phyloP scores from a whole-genome alignment of 2,888 invertebrate species.

The Julus scandinavius region DNA sequence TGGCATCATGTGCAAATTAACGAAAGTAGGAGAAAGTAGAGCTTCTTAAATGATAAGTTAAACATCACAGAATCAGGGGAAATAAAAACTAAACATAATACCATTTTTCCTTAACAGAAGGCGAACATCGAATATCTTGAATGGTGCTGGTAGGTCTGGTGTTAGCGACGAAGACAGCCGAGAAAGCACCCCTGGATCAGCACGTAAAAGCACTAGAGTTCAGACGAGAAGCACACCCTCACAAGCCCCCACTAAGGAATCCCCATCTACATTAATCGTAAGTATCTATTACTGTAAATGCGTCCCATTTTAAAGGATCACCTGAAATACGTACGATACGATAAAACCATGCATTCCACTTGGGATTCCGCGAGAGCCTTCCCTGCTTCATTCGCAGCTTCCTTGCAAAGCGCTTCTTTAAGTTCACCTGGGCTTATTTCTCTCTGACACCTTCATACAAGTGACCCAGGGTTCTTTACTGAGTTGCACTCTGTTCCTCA shows the following conservation, averaged over 20 bases:
- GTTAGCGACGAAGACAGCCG: constrained; percentile 53
- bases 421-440: not conserved
- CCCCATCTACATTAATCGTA: constrained; percentile 37
- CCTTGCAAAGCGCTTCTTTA: not conserved
- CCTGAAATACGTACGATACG: too few species aligned
- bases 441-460: not conserved
- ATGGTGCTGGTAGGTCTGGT: constrained; percentile 48
- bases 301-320: too few species aligned
- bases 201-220: constrained; percentile 35
- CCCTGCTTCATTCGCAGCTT: too few species aligned
- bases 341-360: too few species aligned
- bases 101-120: constrained; percentile 45
- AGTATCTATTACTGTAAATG: not conserved
- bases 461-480: not conserved
- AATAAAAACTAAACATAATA: not conserved
- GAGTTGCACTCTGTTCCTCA: too few species aligned
- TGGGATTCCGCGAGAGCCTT: not conserved
- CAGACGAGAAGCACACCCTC: not conserved
- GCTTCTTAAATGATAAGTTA: too few species aligned
- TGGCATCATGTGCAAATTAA: too few species aligned
- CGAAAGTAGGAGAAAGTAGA: too few species aligned
- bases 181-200: constrained; percentile 3
- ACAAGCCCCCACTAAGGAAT: constrained; percentile 26
- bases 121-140: constrained; percentile 49
- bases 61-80: too few species aligned